Percentiles rank a stretch among this genome's conserved stretches.
phyloP scores from a whole-genome alignment of 2,797 vertebrate species.

The Phoebastria nigripes region DNA sequence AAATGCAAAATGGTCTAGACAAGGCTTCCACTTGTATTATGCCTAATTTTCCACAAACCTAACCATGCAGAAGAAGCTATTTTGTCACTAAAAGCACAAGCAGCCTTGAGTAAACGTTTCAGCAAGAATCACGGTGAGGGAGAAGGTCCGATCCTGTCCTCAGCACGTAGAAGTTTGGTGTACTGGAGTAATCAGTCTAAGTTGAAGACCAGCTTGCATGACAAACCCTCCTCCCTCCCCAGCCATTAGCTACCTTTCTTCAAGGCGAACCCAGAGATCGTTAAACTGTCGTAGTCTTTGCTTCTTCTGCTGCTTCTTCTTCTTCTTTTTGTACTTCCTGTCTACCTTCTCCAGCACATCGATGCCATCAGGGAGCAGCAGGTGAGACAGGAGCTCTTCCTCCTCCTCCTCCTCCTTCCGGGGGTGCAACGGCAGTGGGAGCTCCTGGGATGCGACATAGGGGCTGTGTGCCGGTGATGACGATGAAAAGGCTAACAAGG shows the following conservation, averaged over 20 bases:
- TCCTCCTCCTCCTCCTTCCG: slow-evolving; percentile 17
- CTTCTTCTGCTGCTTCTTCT: slow-evolving; percentile 78
- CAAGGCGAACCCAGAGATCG: slow-evolving; percentile 86
- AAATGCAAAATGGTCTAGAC: background rate
- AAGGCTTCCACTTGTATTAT: background rate
- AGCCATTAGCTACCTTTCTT: slow-evolving; percentile 77
- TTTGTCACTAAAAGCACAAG: background rate
- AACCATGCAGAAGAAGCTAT: background rate
- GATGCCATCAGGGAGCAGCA: slow-evolving; percentile 74
- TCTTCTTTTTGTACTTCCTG: slow-evolving; percentile 83
- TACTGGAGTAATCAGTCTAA: background rate
- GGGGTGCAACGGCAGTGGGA: background rate
- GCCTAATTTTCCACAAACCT: background rate
- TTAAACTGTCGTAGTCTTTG: slow-evolving; percentile 83
- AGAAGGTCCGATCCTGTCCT: background rate
- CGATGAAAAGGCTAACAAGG: background rate
- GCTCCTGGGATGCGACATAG: slow-evolving; percentile 13
- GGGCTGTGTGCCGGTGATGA: background rate
- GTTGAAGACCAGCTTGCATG: background rate
- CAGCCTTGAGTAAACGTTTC: background rate
- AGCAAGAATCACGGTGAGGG: background rate
- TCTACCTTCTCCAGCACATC: slow-evolving; percentile 76
- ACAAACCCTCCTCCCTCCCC: background rate
- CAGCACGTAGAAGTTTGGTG: background rate
- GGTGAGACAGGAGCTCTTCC: slow-evolving; percentile 66